Base-by-base conservation (phyloP, 2,797 vertebrate genomes). In the Odontamblyopus rebecca region DNA sequence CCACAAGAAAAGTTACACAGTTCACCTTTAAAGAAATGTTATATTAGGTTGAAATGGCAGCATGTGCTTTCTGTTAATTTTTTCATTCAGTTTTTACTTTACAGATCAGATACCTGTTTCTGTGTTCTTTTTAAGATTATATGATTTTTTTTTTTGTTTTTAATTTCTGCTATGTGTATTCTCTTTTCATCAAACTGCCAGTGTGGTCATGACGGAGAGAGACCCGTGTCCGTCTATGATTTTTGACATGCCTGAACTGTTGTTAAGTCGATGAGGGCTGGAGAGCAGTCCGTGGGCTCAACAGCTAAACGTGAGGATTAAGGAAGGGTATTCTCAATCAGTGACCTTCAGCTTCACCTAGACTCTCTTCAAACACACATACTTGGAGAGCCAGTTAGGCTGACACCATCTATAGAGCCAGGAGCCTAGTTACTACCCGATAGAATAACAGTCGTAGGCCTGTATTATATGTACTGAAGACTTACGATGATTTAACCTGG, bases 271-370 rank as follows among this genome's bases (percentile, higher is more conserved):
- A 78, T 77, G 67, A 71, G 60, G 41, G 32, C 71, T 74, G 71
- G 48, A 78, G 79, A 78, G 32, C 61, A 67, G 64, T 51, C 77
- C 27, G n/a, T 73, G 66, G 82, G 69, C 72, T 82, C 70, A 79
- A n/a, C 56, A 77, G 60, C 66, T 80, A 73, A 83, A 75, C 56
- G 71, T 77, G 62, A 60, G 74, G 75, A 85, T 83, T 82, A 85
- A 76, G 56, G 60, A 73, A 50, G 56, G 41, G 64, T 76, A 76
- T 82, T 74, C 69, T 71, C 69, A 67, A 82, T 71, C 70, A 77
- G 44, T 64, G 80, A 73, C 81, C 75, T 83, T 83, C 85, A 85
- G 30, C 18, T 27, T 71, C 72, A 78, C 73, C 77, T 61, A 56
- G 32, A 54, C 60, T 41, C 66, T 71, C 29, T 68, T 38, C 64